Base-by-base conservation (phyloP, 2,888 invertebrate genomes). In the Phortica okadai region DNA sequence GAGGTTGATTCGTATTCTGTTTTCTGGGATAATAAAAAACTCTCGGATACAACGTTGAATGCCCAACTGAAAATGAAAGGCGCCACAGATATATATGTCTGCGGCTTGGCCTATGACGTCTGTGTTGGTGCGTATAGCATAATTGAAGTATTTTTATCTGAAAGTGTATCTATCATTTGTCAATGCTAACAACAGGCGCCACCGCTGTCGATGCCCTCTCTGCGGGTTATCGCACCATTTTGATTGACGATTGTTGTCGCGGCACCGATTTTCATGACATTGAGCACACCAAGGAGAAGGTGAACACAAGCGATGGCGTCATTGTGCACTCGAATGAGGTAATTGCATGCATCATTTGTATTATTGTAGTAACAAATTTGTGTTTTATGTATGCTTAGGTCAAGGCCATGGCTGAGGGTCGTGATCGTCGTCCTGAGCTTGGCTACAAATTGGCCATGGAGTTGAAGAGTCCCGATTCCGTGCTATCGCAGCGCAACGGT, bases 1-100 rank as follows among this genome's bases (percentile, higher is more conserved):
- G 97, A 98, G 83, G 96, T 99, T 76, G 99, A 99, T 92, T 98
- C 98, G 1, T 99, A 99, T 92, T 98, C 98, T 0, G 99, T 98
- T 67, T 99, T 99, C 93, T 98, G 97, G 97, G 99, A 99, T 92
- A 99, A 99, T 92, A 96, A 97, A 92, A 97, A 97, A 91, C 92
- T 96, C 78, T 95, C 96, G 1, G 95, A 97, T 90, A 98, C 98
- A 6, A 95, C 95, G 11, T 93, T 99, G 66, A 95, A 95, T 88
- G 94, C 94, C 8, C 96, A 97, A 89, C 93, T 99, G 77, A 94
- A 95, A 78, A 92, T 94, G 91, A 94, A 95, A 86, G 95, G 95
- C 76, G 95, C 97, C 73, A 97, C 97, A 5, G 98, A 98, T 90
- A 96, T 99, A 82, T 98, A 97, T 91, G 95, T 98, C 59, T 98